These are phyloP conservation scores for Tor tambroides DNA, from an alignment of 2,113 vertebrate genomes.

Conservation along the genomic window DNA sequence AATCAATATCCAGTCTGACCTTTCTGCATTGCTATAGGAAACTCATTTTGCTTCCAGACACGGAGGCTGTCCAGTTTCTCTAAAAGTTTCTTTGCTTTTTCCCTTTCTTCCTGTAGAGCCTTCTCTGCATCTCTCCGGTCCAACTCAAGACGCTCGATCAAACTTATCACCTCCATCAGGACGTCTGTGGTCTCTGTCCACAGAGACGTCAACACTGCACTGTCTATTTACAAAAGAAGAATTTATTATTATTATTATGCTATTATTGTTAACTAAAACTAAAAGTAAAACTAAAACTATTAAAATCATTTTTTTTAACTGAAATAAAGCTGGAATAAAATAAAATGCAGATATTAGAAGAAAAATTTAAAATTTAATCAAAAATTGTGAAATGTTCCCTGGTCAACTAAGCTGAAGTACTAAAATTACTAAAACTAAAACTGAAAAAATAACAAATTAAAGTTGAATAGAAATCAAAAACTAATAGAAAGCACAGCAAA, in stretches of 20 bases:
- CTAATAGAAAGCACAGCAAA: neutral
- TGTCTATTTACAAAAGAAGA: constrained; percentile 53
- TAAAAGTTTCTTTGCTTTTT: constrained; percentile 68
- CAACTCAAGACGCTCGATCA: constrained; percentile 84
- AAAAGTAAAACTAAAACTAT: neutral
- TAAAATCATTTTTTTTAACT: too few relatives aligned
- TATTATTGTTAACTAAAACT: too few relatives aligned
- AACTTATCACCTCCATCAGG: constrained; percentile 77
- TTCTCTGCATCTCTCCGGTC: constrained; percentile 80
- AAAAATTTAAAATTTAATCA: too few relatives aligned
- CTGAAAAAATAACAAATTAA: neutral
- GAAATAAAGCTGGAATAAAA: neutral
- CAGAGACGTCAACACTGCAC: constrained; percentile 64
- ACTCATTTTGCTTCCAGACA: constrained; percentile 80
- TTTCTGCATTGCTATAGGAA: constrained; percentile 77
- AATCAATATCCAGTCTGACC: constrained; percentile 64
- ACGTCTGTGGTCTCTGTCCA: constrained; percentile 77
- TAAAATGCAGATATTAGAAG: too few relatives aligned
- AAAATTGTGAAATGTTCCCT: too few relatives aligned
- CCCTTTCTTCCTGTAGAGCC: constrained; percentile 76
- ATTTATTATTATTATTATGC: neutral
- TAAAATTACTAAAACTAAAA: too few relatives aligned
- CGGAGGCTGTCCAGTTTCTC: constrained; percentile 75
- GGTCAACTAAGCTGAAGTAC: neutral
- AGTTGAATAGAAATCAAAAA: neutral